These are phyloP conservation scores for Willisornis vidua DNA, from an alignment of 2,113 vertebrate genomes.

Conservation along the genomic window DNA sequence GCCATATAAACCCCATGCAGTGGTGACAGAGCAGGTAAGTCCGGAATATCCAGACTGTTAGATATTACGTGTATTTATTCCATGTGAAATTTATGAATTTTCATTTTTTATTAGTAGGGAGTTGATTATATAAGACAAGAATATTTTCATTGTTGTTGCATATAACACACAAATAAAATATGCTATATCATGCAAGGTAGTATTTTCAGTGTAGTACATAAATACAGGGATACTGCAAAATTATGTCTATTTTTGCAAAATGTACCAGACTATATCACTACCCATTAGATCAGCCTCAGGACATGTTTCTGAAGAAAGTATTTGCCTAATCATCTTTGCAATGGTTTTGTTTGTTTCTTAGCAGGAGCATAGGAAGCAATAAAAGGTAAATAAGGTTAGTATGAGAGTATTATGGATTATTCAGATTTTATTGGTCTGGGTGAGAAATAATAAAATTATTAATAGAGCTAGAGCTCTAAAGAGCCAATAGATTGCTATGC, in stretches of 20 bases:
- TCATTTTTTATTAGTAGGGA: background rate
- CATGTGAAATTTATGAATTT: background rate
- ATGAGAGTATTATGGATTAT: background rate
- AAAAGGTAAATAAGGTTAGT: constrained; percentile 10
- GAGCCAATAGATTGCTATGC: background rate
- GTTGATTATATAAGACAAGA: background rate
- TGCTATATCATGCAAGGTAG: background rate
- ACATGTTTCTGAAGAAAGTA: background rate
- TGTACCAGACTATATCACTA: background rate
- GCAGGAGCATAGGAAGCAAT: background rate
- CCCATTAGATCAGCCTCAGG: background rate
- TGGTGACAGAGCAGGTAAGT: background rate
- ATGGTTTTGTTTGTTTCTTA: constrained; percentile 1
- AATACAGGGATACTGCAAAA: background rate
- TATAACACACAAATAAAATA: background rate
- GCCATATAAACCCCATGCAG: background rate
- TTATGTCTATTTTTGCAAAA: background rate
- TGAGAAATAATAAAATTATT: constrained; percentile 16
- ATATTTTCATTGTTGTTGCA: background rate
- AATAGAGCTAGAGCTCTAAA: background rate
- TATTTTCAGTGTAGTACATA: background rate
- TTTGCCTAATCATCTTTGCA: constrained; percentile 16
- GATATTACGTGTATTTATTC: background rate
- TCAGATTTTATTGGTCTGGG: background rate
- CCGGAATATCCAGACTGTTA: background rate